A percentile compares a stretch with the other conserved stretches of the same genome.
Evolutionary conservation across 2,797 vertebrate genomes (phyloP).

Genomic region (Muscicapa comitata): DNA sequence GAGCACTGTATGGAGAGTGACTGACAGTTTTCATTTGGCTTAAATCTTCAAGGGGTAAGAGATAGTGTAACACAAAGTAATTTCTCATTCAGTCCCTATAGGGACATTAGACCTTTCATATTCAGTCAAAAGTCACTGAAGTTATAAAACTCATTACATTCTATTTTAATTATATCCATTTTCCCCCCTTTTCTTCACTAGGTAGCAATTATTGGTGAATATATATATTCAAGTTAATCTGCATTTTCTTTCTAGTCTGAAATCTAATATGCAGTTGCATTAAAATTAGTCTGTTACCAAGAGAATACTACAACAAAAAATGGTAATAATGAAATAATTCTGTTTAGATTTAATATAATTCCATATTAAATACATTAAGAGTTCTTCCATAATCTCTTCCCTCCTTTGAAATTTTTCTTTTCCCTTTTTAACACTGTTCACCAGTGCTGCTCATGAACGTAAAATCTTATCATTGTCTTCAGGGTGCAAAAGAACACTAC

Average conservation of each 20-base stretch:
- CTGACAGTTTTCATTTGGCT: background rate
- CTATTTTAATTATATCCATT: slow-evolving; percentile 39
- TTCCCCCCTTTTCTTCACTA: background rate
- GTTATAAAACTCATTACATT: slow-evolving; percentile 51
- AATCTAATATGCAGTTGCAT: slow-evolving; percentile 56
- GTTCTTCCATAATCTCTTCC: background rate
- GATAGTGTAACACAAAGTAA: background rate
- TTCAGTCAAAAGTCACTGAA: slow-evolving; percentile 49
- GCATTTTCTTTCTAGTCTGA: slow-evolving; percentile 50
- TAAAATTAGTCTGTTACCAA: slow-evolving; percentile 59
- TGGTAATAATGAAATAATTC: slow-evolving; percentile 62
- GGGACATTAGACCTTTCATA: slow-evolving; percentile 29
- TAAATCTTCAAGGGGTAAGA: background rate
- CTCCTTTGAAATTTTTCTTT: background rate
- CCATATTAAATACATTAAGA: slow-evolving; percentile 48
- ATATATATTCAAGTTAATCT: slow-evolving; percentile 41
- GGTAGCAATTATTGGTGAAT: slow-evolving; percentile 19
- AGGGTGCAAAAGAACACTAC: background rate
- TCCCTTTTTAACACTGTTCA: background rate
- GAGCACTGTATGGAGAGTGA: background rate
- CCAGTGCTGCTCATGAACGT: background rate
- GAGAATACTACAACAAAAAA: slow-evolving; percentile 65
- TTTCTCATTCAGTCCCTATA: slow-evolving; percentile 19
- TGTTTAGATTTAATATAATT: slow-evolving; percentile 62
- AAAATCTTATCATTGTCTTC: background rate